These are phyloP conservation scores for Metopia argyrocephala DNA, from an alignment of 2,888 invertebrate species.

Conservation along the genomic window DNA sequence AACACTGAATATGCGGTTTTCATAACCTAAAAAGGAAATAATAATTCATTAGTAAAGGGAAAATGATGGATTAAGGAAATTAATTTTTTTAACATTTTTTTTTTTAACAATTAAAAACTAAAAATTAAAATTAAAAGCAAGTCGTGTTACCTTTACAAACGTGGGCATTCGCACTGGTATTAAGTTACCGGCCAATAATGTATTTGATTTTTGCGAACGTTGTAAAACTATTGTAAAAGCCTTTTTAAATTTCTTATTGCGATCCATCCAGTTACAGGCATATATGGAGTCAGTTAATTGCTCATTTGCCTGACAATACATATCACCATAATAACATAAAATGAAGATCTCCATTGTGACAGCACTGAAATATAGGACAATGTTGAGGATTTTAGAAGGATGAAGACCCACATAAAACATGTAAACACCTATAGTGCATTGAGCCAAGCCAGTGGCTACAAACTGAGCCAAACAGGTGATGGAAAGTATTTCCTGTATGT, in stretches of 20 bases:
- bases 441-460: slow-evolving; percentile 76
- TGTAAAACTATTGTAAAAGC: slow-evolving; percentile 78
- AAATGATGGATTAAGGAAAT: no score
- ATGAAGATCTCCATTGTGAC: slow-evolving; percentile 79
- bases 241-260: slow-evolving; percentile 77
- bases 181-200: slow-evolving; percentile 80
- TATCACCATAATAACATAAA: slow-evolving; percentile 80
- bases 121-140: slow-evolving; percentile 38
- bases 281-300: slow-evolving; percentile 79
- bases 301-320: slow-evolving; percentile 79
- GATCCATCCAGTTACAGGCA: slow-evolving; percentile 80
- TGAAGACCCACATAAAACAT: slow-evolving; percentile 72
- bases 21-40: slow-evolving; percentile 67
- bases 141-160: slow-evolving; percentile 78
- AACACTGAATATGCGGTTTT: slow-evolving; percentile 72
- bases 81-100: no score
- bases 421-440: slow-evolving; percentile 78
- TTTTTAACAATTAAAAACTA: neutral
- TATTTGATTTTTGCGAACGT: slow-evolving; percentile 79
- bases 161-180: slow-evolving; percentile 80
- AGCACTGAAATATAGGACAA: slow-evolving; percentile 72
- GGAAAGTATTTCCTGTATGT: slow-evolving; percentile 79
- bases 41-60: no score
- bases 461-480: slow-evolving; percentile 80
- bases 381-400: slow-evolving; percentile 58